Evolutionary conservation across 1,140 invertebrate species (phyloP), one percentile per base, ranked within the genome.

Genomic region (Ceratosolen fusciceps): DNA sequence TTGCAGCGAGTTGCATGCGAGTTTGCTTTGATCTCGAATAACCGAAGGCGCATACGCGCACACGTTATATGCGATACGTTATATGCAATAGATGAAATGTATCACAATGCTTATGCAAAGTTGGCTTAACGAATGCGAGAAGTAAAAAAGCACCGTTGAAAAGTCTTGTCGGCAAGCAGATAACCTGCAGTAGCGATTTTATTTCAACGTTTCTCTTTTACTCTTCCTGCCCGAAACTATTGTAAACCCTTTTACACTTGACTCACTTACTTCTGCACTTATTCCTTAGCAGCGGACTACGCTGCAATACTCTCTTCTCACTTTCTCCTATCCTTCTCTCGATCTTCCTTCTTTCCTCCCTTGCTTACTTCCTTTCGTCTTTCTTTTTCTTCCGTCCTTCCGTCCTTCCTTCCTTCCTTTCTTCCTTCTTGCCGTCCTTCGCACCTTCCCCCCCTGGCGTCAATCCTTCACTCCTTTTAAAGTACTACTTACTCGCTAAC

Each of bases 311-410:
- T 52, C 7, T 29, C 43, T 49, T 26, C 14, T 26, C 49, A 24
- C 19, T 9, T 19, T 26, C 39, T 47, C 5, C 56, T 60, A 2
- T 24, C 47, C 31, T 71, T 21, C 8, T 52, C 10, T 21, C 47
- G 31, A 43, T 16, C 19, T 71, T 47, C n/a, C 9, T 9, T 47
- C 39, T 68, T 47, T 68, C n/a, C 47, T 10, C 21, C n/a, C n/a
- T 21, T 39, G 70, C 60, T 56, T 49, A 71, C 39, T 52, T 12
- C 70, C 54, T 65, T 79, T 73, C 67, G 43, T 29, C 19, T 43
- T 37, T 56, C 19, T 19, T 68, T 74, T 56, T 74, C 77, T 74
- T 79, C 74, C 72, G 74, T 79, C 74, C 72, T 79, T 79, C 65
- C 74, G 43, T 62, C 26, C 60, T 58, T 43, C 24, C 31, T 21